These are phyloP conservation scores for Euplexia lucipara DNA, from an alignment of 2,888 invertebrate genomes.

Conservation along the genomic window DNA sequence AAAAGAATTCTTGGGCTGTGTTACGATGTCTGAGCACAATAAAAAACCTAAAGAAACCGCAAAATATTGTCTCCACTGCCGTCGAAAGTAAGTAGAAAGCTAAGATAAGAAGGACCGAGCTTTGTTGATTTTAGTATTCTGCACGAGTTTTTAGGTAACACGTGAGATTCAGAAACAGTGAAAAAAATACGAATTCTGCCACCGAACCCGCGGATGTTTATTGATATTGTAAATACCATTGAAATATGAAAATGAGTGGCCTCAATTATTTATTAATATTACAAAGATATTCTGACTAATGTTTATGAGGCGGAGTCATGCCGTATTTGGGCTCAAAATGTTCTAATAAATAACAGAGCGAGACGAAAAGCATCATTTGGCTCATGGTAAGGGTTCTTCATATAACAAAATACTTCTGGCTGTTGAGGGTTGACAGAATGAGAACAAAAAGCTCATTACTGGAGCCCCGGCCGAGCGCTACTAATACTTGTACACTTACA, in stretches of 20 bases:
- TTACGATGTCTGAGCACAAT: slow-evolving; percentile 45
- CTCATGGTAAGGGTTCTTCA: slow-evolving; percentile 54
- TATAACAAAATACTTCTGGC: slow-evolving; percentile 58
- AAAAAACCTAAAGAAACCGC: slow-evolving; percentile 58
- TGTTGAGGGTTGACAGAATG: slow-evolving; percentile 60
- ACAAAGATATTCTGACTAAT: slow-evolving; percentile 31
- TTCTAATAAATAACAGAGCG: slow-evolving; percentile 54
- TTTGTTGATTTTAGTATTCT: slow-evolving; percentile 66
- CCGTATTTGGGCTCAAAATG: slow-evolving; percentile 30
- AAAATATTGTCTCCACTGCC: slow-evolving; percentile 61
- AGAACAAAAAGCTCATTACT: slow-evolving; percentile 61
- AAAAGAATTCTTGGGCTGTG: slow-evolving; percentile 23
- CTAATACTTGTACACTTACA: slow-evolving; percentile 52
- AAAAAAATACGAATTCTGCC: slow-evolving; percentile 23
- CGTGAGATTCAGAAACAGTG: slow-evolving; percentile 35
- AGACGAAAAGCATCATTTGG: slow-evolving; percentile 56
- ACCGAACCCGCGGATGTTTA: slow-evolving; percentile 22
- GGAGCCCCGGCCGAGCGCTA: slow-evolving; percentile 40
- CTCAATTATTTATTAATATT: slow-evolving; percentile 36
- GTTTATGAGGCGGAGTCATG: slow-evolving; percentile 28
- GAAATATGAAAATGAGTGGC: slow-evolving; percentile 40
- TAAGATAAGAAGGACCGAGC: slow-evolving; percentile 60
- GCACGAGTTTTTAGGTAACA: slow-evolving; percentile 50
- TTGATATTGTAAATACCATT: slow-evolving; percentile 41
- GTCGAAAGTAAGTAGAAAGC: slow-evolving; percentile 57